phyloP scores from a whole-genome alignment of 2,113 vertebrate genomes.

The Semnornis frantzii region DNA sequence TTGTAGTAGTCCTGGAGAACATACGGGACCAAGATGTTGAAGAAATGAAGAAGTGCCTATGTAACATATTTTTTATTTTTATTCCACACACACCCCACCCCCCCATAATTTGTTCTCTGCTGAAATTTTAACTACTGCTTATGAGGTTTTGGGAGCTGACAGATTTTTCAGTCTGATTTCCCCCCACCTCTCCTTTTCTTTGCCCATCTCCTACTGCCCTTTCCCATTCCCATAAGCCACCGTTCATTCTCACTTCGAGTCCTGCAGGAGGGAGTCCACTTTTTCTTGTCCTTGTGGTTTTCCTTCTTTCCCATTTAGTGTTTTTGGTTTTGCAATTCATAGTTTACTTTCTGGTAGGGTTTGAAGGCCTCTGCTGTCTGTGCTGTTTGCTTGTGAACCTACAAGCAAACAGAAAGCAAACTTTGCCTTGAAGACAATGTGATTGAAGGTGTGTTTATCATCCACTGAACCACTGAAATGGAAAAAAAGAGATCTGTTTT shows the following conservation, averaged over 20 bases:
- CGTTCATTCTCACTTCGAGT: not conserved
- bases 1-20: not conserved
- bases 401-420: not conserved
- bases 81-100: too few relatives aligned
- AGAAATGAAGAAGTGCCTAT: not conserved
- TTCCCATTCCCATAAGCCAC: not conserved
- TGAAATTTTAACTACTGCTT: not conserved
- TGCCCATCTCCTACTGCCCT: not conserved
- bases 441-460: not conserved
- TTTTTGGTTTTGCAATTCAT: not conserved
- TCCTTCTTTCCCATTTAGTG: not conserved
- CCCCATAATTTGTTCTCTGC: not conserved
- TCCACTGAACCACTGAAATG: not conserved
- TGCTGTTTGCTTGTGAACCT: not conserved
- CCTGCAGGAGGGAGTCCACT: not conserved
- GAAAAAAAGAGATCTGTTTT: not conserved
- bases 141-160: not conserved
- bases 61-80: not conserved
- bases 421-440: not conserved
- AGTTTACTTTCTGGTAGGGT: not conserved
- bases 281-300: not conserved
- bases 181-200: not conserved
- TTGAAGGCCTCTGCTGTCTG: not conserved
- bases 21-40: not conserved
- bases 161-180: not conserved